Percentiles rank a stretch among this genome's conserved stretches.
phyloP scores from a whole-genome alignment of 2,113 vertebrate species.

The Oxyura jamaicensis region DNA sequence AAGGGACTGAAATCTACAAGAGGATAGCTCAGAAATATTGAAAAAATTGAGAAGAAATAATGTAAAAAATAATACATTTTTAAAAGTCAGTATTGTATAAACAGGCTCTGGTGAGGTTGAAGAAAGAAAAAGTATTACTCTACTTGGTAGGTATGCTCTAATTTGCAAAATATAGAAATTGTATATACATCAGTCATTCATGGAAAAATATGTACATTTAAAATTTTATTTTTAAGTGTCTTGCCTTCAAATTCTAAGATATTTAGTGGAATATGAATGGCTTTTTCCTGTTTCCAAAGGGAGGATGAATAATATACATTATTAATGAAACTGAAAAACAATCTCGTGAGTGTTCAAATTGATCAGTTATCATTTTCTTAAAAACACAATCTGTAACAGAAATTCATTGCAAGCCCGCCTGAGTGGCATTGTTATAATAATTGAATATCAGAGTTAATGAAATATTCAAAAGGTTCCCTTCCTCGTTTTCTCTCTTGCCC shows the following conservation, averaged over 20 bases:
- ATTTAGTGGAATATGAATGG: background rate
- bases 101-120: background rate
- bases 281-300: background rate
- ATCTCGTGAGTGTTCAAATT: background rate
- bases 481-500: background rate
- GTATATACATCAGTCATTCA: background rate
- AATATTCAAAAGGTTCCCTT: constrained; percentile 38
- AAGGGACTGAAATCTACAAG: background rate
- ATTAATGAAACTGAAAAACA: background rate
- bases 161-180: background rate
- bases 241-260: background rate
- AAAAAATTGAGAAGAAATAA: background rate
- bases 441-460: constrained; percentile 41
- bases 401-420: background rate
- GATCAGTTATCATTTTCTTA: constrained; percentile 19
- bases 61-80: background rate
- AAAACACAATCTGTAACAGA: constrained; percentile 9
- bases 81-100: background rate
- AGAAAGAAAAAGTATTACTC: background rate
- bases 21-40: background rate
- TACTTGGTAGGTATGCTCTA: background rate
- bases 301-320: background rate
- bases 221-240: background rate
- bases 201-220: background rate
- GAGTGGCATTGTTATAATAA: constrained; percentile 22